Conservation (phyloP, 2,797 vertebrate genomes). For the Furcifer pardalis region DNA sequence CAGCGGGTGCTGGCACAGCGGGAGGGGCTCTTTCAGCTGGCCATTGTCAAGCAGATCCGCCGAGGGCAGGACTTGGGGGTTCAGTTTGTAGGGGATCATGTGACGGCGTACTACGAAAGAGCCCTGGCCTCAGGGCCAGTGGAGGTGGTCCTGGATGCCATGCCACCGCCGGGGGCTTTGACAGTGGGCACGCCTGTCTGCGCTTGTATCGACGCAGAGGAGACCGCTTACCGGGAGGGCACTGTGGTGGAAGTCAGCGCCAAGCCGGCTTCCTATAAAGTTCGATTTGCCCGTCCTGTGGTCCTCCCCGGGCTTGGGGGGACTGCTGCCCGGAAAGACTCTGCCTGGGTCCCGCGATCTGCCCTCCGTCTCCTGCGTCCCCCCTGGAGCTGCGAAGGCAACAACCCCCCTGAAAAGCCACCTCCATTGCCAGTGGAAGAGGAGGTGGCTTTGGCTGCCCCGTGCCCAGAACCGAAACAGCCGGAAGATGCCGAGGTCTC, state of each 20-base stretch:
- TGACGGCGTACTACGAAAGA: slow-evolving; percentile 70
- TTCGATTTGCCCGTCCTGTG: slow-evolving; percentile 61
- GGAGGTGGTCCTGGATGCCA: slow-evolving; percentile 84
- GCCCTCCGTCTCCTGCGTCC: slow-evolving; percentile 86
- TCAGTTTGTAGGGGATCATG: slow-evolving; percentile 81
- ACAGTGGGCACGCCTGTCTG: slow-evolving; percentile 84
- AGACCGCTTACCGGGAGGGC: slow-evolving; percentile 82
- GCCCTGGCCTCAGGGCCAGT: slow-evolving; percentile 62
- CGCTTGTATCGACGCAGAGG: slow-evolving; percentile 81
- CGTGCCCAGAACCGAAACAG: slow-evolving; percentile 67
- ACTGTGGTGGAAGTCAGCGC: slow-evolving; percentile 84
- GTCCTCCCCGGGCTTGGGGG: slow-evolving; percentile 11
- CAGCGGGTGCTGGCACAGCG: slow-evolving; percentile 85
- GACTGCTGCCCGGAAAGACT: slow-evolving; percentile 39
- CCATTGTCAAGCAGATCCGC: slow-evolving; percentile 84
- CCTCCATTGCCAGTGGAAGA: slow-evolving; percentile 62
- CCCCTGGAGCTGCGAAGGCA: slow-evolving; percentile 51
- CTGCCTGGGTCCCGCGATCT: slow-evolving; percentile 75
- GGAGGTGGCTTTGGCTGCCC: slow-evolving; percentile 63
- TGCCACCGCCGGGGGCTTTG: slow-evolving; percentile 79
- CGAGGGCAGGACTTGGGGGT: slow-evolving; percentile 82
- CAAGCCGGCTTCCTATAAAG: slow-evolving; percentile 87
- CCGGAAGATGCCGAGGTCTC: slow-evolving; percentile 89
- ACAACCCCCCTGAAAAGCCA: slow-evolving; percentile 31
- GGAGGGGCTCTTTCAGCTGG: slow-evolving; percentile 78